phyloP scores from a whole-genome alignment of 2,797 vertebrate genomes.

The Chromobotia macracanthus region DNA sequence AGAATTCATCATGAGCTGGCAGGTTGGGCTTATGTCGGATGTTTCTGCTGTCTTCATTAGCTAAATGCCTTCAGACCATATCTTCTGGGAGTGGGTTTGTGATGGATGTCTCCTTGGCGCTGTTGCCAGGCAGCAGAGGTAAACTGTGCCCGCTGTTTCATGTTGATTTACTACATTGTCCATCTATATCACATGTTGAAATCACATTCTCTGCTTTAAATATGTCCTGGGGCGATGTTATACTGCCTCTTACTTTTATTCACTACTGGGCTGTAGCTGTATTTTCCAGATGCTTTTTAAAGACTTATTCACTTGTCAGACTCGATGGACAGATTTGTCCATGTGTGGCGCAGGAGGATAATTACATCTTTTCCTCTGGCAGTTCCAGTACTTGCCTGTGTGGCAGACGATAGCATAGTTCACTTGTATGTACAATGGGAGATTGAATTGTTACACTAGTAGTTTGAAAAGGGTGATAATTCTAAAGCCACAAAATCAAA shows the following conservation, averaged over 20 bases:
- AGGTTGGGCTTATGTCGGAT: slow-evolving; percentile 27
- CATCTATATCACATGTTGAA: slow-evolving; percentile 63
- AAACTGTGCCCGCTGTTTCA: slow-evolving; percentile 68
- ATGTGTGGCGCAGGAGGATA: slow-evolving; percentile 10
- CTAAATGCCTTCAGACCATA: slow-evolving; percentile 85
- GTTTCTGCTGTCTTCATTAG: slow-evolving; percentile 72
- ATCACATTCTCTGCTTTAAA: slow-evolving; percentile 47
- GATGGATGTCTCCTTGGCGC: slow-evolving; percentile 88
- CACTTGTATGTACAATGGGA: slow-evolving; percentile 79
- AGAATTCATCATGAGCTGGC: slow-evolving; percentile 24
- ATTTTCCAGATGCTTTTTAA: slow-evolving; percentile 27
- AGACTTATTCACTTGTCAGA: slow-evolving; percentile 13
- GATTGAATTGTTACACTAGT: not conserved
- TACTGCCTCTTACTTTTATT: slow-evolving; percentile 21
- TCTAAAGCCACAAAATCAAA: too few species aligned
- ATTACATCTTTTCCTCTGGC: slow-evolving; percentile 53
- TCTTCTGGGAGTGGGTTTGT: slow-evolving; percentile 88
- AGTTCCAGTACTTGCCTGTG: slow-evolving; percentile 93
- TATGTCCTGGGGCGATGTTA: slow-evolving; percentile 39
- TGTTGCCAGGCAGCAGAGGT: slow-evolving; percentile 90
- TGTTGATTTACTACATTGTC: slow-evolving; percentile 35
- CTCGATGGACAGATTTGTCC: not conserved
- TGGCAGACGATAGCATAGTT: slow-evolving; percentile 87
- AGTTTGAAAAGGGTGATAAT: not conserved
- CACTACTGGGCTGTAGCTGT: slow-evolving; percentile 13